Evolutionary conservation across 2,113 vertebrate species (phyloP), one percentile per base, ranked within the genome.

Genomic region (Gorsachius goisagi): DNA sequence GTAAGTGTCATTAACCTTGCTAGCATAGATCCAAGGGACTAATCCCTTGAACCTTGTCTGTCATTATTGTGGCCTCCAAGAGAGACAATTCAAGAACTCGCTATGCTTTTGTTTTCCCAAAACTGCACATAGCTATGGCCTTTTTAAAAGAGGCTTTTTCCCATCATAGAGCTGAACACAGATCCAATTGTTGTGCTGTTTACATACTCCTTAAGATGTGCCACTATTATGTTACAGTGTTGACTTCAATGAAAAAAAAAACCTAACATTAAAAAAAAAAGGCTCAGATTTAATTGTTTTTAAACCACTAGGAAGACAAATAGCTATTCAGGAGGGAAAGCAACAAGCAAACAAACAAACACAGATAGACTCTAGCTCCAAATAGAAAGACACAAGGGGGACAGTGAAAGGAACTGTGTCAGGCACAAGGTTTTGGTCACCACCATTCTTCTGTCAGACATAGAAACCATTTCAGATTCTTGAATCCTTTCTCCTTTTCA

Each of bases 241-340:
- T 72, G 56, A 83, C 17, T 85, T 83, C 30, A 52, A 62, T 28
- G 13, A 56, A 56, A 45, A 60, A 78, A 32, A 12, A 56, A 33
- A 7, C 37, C 0, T 23, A 52, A 7, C 6, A 11, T 44, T 44
- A 45, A 17, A 19, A 21, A 50, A 71, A 81, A 35, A 7, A 3
- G 17, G 11, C 49, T 59, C 18, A 53, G 11, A 72, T 67, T 30
- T 68, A 85, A 27, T 90, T 80, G 33, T 63, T 85, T 55, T 32
- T 87, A 92, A 81, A 83, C 45, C 9, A 50, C 30, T 93, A 17
- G 76, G 62, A 84, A 91, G 68, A 89, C 13, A 96, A 94, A 87
- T 50, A 87, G 8, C 12, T 90, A 63, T 90, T 93, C 35, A 93
- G 41, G 15, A 83, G 44, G 33, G 59, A 87, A 90, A 89, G 35